phyloP scores from a whole-genome alignment of 2,113 vertebrate genomes.

The Nesoenas mayeri region DNA sequence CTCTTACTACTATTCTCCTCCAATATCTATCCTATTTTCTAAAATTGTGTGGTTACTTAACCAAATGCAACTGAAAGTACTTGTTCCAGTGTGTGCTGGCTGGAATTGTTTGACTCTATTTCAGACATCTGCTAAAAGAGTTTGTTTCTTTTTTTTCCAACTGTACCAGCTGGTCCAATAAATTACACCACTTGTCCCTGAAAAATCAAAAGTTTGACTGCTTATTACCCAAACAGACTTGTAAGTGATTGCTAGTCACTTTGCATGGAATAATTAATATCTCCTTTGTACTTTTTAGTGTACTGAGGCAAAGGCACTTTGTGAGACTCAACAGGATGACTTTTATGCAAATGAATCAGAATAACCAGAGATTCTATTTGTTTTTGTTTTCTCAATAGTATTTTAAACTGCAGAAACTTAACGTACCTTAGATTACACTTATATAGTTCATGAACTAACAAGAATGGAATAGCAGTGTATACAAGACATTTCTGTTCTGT shows the following conservation, averaged over 20 bases:
- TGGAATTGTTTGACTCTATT: neutral
- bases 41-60: neutral
- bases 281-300: neutral
- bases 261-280: neutral
- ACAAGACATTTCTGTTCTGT: neutral
- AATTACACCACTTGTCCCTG: neutral
- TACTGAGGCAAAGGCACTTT: neutral
- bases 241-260: neutral
- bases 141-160: neutral
- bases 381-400: neutral
- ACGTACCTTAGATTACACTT: neutral
- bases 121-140: neutral
- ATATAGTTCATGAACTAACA: neutral
- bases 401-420: neutral
- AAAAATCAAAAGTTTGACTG: neutral
- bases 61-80: neutral
- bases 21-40: neutral
- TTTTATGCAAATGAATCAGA: neutral
- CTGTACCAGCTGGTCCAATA: neutral
- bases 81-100: neutral
- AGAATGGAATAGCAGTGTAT: neutral
- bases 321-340: neutral
- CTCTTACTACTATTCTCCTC: neutral
- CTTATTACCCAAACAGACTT: neutral
- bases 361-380: neutral